Conservation (phyloP, 2,113 vertebrate genomes). For the Oceanites oceanicus region DNA sequence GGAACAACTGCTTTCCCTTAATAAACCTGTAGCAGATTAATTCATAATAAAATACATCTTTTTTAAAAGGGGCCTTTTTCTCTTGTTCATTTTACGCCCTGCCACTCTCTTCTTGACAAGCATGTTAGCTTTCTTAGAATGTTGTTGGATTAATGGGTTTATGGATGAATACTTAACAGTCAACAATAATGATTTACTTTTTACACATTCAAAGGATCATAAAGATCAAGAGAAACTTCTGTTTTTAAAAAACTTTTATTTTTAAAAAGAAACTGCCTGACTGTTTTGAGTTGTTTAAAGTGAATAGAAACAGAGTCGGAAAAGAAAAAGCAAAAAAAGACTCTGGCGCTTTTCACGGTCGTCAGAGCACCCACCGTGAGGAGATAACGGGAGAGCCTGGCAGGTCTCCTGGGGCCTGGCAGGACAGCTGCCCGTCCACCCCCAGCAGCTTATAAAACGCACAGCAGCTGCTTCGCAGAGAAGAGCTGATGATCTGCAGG, state of each 20-base stretch:
- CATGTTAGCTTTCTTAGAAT: not conserved
- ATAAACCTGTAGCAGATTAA: not conserved
- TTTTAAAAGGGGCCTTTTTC: not conserved
- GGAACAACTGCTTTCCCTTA: not conserved
- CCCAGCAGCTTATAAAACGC: not conserved
- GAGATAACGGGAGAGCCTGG: not conserved
- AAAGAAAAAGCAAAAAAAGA: not conserved
- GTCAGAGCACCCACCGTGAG: not conserved
- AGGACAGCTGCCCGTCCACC: not conserved
- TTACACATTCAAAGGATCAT: not conserved
- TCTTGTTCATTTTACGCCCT: not conserved
- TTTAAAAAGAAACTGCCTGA: not conserved
- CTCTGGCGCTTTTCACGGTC: fast-evolving
- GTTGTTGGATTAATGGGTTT: not conserved
- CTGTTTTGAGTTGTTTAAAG: not conserved
- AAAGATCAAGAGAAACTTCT: not conserved
- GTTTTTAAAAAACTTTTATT: not conserved
- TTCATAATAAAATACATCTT: not conserved
- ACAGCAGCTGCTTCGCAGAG: not conserved
- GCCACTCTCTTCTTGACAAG: not conserved
- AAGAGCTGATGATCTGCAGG: not conserved
- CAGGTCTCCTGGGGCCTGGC: not conserved
- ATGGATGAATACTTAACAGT: not conserved
- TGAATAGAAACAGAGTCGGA: not conserved
- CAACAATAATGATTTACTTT: not conserved